These are phyloP conservation scores for Tetranychus cinnabarinus DNA, from an alignment of 1,140 invertebrate genomes.

Conservation along the genomic window DNA sequence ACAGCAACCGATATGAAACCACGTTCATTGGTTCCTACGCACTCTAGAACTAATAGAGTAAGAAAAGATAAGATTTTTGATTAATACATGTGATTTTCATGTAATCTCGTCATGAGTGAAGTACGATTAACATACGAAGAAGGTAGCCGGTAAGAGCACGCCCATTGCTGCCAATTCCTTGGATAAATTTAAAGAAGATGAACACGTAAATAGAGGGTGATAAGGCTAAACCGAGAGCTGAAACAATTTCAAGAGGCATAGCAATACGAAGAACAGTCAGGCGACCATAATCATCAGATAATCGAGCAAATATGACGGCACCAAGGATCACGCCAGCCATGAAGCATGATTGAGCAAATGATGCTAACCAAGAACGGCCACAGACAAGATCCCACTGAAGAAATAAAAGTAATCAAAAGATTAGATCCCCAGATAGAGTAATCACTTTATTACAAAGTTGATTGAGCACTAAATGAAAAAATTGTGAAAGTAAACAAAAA, in stretches of 20 bases:
- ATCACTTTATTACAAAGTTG: too few species aligned
- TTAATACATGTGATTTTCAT: neutral
- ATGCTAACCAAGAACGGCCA: conserved; percentile 33
- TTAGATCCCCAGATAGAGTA: too few species aligned
- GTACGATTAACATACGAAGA: neutral
- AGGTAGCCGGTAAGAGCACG: neutral
- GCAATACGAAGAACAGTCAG: conserved; percentile 2
- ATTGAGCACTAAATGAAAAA: neutral
- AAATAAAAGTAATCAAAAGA: neutral
- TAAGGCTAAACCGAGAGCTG: neutral
- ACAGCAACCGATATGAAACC: neutral
- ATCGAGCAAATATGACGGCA: conserved; percentile 46
- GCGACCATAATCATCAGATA: conserved; percentile 43
- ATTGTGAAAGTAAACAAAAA: neutral
- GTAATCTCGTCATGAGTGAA: neutral
- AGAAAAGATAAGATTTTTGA: neutral
- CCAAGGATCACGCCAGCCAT: conserved; percentile 58
- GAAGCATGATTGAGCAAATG: conserved; percentile 48
- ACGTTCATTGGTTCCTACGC: neutral
- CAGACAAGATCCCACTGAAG: conserved; percentile 51
- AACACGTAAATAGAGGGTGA: neutral
- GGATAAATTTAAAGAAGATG: neutral
- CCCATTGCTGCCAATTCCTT: neutral
- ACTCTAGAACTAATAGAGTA: neutral
- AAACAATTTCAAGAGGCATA: neutral